phyloP scores from a whole-genome alignment of 2,888 invertebrate genomes.

The Nipponacmea schrenckii region DNA sequence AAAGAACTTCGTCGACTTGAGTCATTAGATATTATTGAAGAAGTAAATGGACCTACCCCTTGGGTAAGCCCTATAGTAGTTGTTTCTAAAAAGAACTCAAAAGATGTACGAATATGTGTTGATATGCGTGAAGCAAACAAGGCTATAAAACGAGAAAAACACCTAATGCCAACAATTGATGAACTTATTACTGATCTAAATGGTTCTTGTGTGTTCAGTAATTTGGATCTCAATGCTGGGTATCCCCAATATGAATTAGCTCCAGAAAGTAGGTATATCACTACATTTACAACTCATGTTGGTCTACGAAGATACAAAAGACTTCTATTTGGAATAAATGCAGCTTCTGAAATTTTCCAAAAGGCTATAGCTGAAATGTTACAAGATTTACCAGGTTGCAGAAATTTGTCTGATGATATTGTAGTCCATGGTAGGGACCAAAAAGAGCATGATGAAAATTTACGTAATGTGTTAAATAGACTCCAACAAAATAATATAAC shows the following conservation, averaged over 20 bases:
- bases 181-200: slow-evolving; percentile 40
- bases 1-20: no score
- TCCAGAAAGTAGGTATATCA: slow-evolving; percentile 41
- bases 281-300: no score
- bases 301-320: slow-evolving; percentile 39
- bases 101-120: slow-evolving; percentile 41
- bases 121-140: slow-evolving; percentile 45
- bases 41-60: not conserved
- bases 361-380: slow-evolving; percentile 63
- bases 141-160: slow-evolving; percentile 37
- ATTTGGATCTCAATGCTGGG: not conserved
- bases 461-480: no score
- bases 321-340: slow-evolving; percentile 43
- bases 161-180: slow-evolving; percentile 27
- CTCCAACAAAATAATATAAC: no score
- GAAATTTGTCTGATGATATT: slow-evolving; percentile 66
- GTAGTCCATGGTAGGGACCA: slow-evolving; percentile 52
- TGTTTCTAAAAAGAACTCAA: not conserved
- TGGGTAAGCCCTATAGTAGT: not conserved
- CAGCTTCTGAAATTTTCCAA: slow-evolving; percentile 69
- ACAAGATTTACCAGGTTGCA: slow-evolving; percentile 52
- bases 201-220: slow-evolving; percentile 36
- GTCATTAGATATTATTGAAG: no score
- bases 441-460: slow-evolving; percentile 60
- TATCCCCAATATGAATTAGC: slow-evolving; percentile 23